phyloP scores from a whole-genome alignment of 2,113 vertebrate genomes.

The Grus americana region DNA sequence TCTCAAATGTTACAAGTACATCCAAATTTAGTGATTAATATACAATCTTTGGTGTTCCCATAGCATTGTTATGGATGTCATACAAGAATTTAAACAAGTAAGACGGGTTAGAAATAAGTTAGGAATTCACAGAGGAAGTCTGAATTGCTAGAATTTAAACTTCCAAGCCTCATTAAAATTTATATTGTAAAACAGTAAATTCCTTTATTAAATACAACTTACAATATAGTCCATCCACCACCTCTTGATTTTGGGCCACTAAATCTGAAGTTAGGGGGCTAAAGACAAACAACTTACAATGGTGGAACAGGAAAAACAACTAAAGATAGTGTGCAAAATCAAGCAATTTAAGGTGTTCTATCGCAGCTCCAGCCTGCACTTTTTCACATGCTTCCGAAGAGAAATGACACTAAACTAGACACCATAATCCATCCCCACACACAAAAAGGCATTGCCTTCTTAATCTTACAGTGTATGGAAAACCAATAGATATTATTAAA shows the following conservation, averaged over 20 bases:
- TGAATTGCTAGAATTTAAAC: background rate
- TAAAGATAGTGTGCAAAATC: background rate
- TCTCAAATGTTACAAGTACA: background rate
- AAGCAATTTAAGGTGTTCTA: background rate
- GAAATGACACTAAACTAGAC: background rate
- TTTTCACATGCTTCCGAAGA: background rate
- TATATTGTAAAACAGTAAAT: rapidly evolving
- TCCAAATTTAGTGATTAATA: background rate
- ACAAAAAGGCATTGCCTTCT: background rate
- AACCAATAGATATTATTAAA: background rate
- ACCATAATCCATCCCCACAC: background rate
- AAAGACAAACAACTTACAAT: background rate
- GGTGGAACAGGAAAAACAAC: background rate
- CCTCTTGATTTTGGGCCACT: background rate
- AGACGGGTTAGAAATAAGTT: background rate
- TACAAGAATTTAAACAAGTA: background rate
- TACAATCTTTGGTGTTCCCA: background rate
- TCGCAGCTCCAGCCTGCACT: background rate
- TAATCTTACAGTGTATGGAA: background rate
- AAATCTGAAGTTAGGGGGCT: background rate
- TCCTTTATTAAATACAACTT: background rate
- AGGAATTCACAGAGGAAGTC: background rate
- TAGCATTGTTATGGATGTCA: background rate
- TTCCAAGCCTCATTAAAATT: background rate
- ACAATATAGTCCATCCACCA: background rate